Percentiles rank a stretch among this genome's conserved stretches.
phyloP scores from a whole-genome alignment of 1,140 invertebrate species.

The Drosophila auraria region DNA sequence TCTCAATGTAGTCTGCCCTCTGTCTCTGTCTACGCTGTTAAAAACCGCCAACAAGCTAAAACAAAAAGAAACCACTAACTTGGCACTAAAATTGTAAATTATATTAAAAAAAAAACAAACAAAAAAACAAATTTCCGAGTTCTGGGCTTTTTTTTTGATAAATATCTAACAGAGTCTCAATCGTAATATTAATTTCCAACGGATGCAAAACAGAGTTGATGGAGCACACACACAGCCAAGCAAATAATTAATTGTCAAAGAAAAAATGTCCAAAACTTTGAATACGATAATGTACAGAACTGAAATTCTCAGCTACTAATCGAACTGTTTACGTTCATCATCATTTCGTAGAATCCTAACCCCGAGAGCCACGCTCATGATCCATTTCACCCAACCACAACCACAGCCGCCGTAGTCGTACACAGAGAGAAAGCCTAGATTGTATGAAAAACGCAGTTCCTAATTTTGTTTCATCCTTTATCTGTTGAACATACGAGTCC shows the following conservation, averaged over 20 bases:
- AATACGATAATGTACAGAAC: conserved; percentile 82
- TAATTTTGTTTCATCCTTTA: not conserved
- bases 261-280: conserved; percentile 85
- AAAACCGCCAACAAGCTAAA: conserved; percentile 52
- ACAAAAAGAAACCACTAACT: conserved; percentile 61
- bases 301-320: conserved; percentile 53
- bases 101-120: conserved; percentile 32
- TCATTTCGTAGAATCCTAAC: conserved; percentile 37
- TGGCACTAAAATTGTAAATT: conserved; percentile 48
- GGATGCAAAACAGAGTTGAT: conserved; percentile 37
- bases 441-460: not conserved
- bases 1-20: conserved; percentile 68
- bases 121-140: conserved; percentile 84
- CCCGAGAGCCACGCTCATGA: conserved; percentile 6
- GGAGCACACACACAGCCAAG: conserved; percentile 19
- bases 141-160: conserved; percentile 83
- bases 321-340: conserved; percentile 47
- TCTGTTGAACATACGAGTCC: not conserved
- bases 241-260: conserved; percentile 27
- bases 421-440: not conserved
- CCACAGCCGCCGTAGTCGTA: conserved; percentile 4
- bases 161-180: conserved; percentile 29
- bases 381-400: not conserved
- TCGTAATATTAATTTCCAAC: conserved; percentile 34
- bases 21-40: conserved; percentile 62